Evolutionary conservation across 2,113 vertebrate species (phyloP).

Genomic region (Trematomus loennbergii): DNA sequence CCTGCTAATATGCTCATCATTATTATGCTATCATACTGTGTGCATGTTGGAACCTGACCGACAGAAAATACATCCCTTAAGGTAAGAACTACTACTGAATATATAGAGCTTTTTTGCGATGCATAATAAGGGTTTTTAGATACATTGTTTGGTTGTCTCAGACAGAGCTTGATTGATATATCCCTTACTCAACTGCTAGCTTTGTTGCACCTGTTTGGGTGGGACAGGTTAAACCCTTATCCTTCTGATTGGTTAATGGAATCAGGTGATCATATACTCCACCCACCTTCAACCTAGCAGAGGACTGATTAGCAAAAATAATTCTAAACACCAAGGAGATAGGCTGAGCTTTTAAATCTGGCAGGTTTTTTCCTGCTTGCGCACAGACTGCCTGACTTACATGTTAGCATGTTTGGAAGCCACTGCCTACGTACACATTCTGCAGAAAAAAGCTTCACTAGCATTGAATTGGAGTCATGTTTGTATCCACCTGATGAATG

Average conservation of each 20-base stretch:
- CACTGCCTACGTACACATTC: neutral
- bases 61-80: neutral
- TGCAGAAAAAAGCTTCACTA: neutral
- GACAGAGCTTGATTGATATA: neutral
- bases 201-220: too few relatives aligned
- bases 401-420: neutral
- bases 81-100: neutral
- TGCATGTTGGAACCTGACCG: too few relatives aligned
- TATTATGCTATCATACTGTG: too few relatives aligned
- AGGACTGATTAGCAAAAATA: neutral
- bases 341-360: neutral
- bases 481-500: neutral
- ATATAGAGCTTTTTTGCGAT: neutral
- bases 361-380: neutral
- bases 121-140: neutral
- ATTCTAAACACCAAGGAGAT: neutral
- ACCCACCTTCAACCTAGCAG: too few relatives aligned
- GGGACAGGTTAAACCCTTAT: too few relatives aligned
- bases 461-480: neutral
- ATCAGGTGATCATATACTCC: too few relatives aligned
- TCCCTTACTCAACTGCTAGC: too few relatives aligned
- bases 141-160: neutral
- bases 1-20: too few relatives aligned
- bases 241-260: too few relatives aligned
- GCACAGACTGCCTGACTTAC: neutral